These are phyloP conservation scores for Notechis scutatus DNA, from an alignment of 2,113 vertebrate genomes.

Conservation along the genomic window DNA sequence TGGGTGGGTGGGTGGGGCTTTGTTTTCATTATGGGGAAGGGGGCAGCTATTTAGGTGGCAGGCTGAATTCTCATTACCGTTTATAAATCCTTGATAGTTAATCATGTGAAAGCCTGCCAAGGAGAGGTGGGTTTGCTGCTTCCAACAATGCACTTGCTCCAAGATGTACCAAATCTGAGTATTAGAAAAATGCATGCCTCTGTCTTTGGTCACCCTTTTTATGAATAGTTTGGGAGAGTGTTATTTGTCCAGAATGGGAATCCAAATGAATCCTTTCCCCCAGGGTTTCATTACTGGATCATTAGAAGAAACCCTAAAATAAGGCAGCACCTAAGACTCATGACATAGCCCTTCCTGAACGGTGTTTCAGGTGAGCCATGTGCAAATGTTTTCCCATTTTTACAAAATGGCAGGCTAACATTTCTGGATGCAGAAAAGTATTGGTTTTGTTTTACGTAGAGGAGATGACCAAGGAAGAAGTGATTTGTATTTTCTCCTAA, in stretches of 20 bases:
- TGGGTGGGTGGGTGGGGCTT: background rate
- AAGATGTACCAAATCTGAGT: background rate
- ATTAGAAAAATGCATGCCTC: background rate
- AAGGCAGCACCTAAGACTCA: background rate
- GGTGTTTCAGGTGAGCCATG: background rate
- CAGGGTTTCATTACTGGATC: background rate
- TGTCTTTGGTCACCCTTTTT: background rate
- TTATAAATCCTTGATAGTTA: background rate
- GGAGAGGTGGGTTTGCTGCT: background rate
- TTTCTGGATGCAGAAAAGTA: background rate
- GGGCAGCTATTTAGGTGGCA: background rate
- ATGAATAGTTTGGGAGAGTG: background rate
- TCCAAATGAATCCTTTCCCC: fast-evolving
- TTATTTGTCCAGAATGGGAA: background rate
- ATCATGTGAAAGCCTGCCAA: background rate
- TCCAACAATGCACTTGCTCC: background rate
- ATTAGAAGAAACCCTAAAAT: background rate
- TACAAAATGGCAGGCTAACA: background rate
- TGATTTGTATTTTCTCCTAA: background rate
- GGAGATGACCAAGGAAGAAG: background rate
- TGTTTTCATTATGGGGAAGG: constrained; percentile 32
- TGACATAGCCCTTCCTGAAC: background rate
- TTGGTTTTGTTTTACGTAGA: background rate
- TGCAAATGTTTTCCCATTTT: background rate
- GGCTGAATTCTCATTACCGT: constrained; percentile 18